These are phyloP conservation scores for Diabrotica balteata DNA, from an alignment of 2,888 invertebrate species.

Conservation along the genomic window DNA sequence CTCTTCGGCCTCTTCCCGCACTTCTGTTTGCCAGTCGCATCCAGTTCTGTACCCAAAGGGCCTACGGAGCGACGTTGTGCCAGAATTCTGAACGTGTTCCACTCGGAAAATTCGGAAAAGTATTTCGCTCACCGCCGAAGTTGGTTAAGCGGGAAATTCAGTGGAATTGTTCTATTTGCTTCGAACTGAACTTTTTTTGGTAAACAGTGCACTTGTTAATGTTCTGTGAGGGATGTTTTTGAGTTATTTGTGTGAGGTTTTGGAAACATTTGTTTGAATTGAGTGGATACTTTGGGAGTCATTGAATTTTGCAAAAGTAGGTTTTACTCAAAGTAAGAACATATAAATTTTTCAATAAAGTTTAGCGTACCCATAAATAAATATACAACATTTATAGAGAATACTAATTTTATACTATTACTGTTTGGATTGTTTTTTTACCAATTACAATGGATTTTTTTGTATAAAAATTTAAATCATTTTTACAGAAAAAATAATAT, in stretches of 20 bases:
- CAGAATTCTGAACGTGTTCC: conserved; percentile 19
- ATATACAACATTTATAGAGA: no score
- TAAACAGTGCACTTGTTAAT: background rate
- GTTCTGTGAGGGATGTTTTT: conserved; percentile 6
- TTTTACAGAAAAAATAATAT: no score
- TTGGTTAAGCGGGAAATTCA: conserved; percentile 10
- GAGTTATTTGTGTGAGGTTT: conserved; percentile 5
- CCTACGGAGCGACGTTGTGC: conserved; percentile 30
- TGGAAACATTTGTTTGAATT: background rate
- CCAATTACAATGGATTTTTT: no score
- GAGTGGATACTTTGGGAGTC: no score
- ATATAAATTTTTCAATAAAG: no score
- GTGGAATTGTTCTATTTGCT: conserved; percentile 1
- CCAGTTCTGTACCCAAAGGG: conserved; percentile 44
- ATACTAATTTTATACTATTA: no score
- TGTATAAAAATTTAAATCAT: no score
- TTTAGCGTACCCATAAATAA: no score
- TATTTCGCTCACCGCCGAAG: conserved; percentile 6
- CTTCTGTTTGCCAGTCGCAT: conserved; percentile 37
- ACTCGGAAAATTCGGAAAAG: conserved; percentile 17
- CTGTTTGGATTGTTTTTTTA: no score
- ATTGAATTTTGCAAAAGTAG: no score
- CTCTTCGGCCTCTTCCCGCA: conserved; percentile 36
- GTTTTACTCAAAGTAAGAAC: no score
- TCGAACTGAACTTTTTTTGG: background rate